A percentile compares a stretch with the other conserved stretches of the same genome.
phyloP scores from a whole-genome alignment of 2,888 invertebrate genomes.

The Hydropsyche betteni region DNA sequence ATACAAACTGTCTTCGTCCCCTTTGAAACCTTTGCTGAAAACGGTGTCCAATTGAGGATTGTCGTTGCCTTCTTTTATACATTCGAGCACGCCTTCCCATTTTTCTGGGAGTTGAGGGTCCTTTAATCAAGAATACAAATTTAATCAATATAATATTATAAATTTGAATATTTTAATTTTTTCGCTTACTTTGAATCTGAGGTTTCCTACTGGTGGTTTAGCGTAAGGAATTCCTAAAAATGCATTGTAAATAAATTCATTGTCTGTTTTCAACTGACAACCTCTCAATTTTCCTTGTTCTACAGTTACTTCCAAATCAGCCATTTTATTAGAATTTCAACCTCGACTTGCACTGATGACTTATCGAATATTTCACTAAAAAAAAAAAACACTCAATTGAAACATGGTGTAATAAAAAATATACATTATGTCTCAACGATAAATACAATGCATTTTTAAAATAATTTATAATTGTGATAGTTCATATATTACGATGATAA shows the following conservation, averaged over 20 bases:
- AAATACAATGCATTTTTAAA: too few relatives aligned
- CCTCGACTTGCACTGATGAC: neutral
- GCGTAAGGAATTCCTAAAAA: constrained; percentile 48
- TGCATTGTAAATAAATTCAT: constrained; percentile 39
- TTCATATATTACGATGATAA: too few relatives aligned
- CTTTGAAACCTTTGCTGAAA: constrained; percentile 6
- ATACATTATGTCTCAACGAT: too few relatives aligned
- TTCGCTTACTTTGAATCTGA: constrained; percentile 47
- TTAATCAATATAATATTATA: neutral
- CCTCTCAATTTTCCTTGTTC: constrained; percentile 46
- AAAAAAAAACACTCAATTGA: too few relatives aligned
- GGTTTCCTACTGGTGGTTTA: constrained; percentile 47
- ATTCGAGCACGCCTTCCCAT: constrained; percentile 43
- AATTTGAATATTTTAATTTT: neutral
- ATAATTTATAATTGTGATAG: too few relatives aligned
- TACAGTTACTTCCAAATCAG: constrained; percentile 37
- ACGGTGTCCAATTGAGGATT: constrained; percentile 42
- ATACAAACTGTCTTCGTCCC: constrained; percentile 48
- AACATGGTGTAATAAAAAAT: too few relatives aligned
- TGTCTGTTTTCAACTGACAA: constrained; percentile 21
- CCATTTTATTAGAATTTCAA: neutral
- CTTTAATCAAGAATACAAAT: neutral
- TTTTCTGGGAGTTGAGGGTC: constrained; percentile 39
- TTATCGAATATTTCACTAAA: too few relatives aligned
- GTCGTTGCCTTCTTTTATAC: constrained; percentile 35